Evolutionary conservation across 2,888 invertebrate genomes (phyloP).

Genomic region (Synanthedon tipuliformis): DNA sequence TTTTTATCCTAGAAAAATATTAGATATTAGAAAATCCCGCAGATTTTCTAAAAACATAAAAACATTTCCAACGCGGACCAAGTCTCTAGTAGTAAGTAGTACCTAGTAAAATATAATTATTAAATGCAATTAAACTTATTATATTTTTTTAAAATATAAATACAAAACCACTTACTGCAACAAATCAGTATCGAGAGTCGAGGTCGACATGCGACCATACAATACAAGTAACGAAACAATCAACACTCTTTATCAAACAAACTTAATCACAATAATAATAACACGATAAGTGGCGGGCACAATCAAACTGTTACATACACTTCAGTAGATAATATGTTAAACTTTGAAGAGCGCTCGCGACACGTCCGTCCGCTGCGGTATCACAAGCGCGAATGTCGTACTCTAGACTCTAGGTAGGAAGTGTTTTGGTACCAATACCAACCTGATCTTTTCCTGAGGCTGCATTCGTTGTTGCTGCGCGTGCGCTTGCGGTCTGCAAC

Average conservation of each 20-base stretch:
- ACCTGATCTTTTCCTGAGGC: slow-evolving; percentile 60
- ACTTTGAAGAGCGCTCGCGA: not conserved
- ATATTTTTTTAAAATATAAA: not conserved
- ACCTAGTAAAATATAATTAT: too few relatives aligned
- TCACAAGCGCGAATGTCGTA: slow-evolving; percentile 38
- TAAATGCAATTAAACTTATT: too few relatives aligned
- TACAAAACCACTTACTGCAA: slow-evolving; percentile 16
- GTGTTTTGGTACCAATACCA: slow-evolving; percentile 17
- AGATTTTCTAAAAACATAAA: too few relatives aligned
- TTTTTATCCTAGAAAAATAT: too few relatives aligned
- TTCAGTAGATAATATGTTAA: slow-evolving; percentile 2
- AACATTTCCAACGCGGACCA: too few relatives aligned
- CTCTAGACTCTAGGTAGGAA: too few relatives aligned
- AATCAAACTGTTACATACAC: too few relatives aligned
- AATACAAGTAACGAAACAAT: slow-evolving; percentile 6
- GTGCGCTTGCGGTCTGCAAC: slow-evolving; percentile 40
- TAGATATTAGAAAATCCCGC: too few relatives aligned
- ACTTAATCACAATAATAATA: not conserved
- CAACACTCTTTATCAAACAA: not conserved
- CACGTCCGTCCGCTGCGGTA: slow-evolving; percentile 32
- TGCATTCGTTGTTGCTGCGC: slow-evolving; percentile 33
- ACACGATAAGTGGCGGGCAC: not conserved
- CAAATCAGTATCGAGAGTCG: slow-evolving; percentile 13
- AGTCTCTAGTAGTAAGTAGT: too few relatives aligned
- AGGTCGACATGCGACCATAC: slow-evolving; percentile 13